Base-by-base conservation (phyloP, 1,140 invertebrate species). In the Papilio aristodemus region DNA sequence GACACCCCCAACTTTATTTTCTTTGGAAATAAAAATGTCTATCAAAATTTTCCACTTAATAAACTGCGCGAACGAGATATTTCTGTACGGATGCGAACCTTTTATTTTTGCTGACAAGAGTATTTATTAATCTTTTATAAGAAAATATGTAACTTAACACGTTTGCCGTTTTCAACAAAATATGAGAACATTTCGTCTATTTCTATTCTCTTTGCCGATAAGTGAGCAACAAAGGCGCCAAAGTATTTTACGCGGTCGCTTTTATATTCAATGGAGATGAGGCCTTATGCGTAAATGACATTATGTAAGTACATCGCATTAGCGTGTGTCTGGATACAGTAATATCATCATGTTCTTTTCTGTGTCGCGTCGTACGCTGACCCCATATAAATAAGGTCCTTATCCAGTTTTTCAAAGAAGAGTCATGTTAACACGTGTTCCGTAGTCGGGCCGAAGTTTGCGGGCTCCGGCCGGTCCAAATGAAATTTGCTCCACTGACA, bases 331-430 rank as follows among this genome's bases (percentile, higher is more conserved):
- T 70, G 73, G 71, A 73, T 79, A 74, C 80, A 74, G 81, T 89
- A 89, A 91, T 89, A 84, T 83, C 78, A 89, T 86, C 84, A 88
- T 87, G 82, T 82, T 83, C 81, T 85, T 85, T 86, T 83, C 71
- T 83, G 81, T 78, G 83, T 86, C 82, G 84, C 79, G 67, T 67
- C 80, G 81, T 81, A 88, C 87, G 86, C 81, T 88, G 79, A 84
- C 78, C 85, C 83, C 86, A 90, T 88, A 90, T 84, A 89, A 91
- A 91, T 90, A 90, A 88, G 87, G 79, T 81, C 76, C 77, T 90
- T 87, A 90, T 87, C 77, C 81, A 89, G 79, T 87, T 90, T 91
- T 90, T 89, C 86, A 88, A 88, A 90, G 84, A 87, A 74, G 79
- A 84, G 64, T 80, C 81, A 74, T 85, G 86, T 84, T 86, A 90